Evolutionary conservation across 2,113 vertebrate species (phyloP), one percentile per base, ranked within the genome.

Genomic region (Indicator maculatus): DNA sequence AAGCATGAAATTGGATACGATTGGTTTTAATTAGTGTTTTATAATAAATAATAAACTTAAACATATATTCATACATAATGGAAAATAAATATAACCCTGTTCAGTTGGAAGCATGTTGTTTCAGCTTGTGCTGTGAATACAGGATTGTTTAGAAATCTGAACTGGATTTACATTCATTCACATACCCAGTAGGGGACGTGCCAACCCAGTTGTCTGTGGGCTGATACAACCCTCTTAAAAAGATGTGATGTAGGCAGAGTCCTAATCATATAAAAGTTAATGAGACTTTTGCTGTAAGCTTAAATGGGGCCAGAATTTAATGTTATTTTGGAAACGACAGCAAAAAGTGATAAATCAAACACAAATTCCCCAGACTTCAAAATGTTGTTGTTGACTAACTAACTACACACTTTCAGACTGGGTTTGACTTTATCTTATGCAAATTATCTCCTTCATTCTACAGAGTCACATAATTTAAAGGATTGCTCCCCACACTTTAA

Each of bases 361-460:
- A 75, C 84, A 69, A 79, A 31, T 17, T 86, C 15, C 83, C 52
- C 11, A 26, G 50, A 84, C 7, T 58, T 86, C 12, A 64, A 59
- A 65, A 66, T 36, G 3, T 52, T 80, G 4, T 38, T 83, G n/a
- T 38, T 63, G 9, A 24, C 31, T 64, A 4, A 12, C 23, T 60
- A 41, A n/a, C 47, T 67, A 64, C 7, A 21, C 16, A 33, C 71
- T 64, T 85, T 52, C 78, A 80, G 47, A 13, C 31, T 67, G 17
- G 8, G 59, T 91, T 89, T 83, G 23, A 45, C 47, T 93, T 82
- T 45, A 79, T 70, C 11, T 15, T 74, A 60, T 56, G 67, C 38
- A 93, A 85, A 88, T 71, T 66, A 53, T 31, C 78, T 77, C n/a
- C 41, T 47, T 30, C 33, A 80, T 72, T 95, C 67, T 93, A 74